Evolutionary conservation across 2,888 invertebrate species (phyloP).

Genomic region (Euproctis similis): DNA sequence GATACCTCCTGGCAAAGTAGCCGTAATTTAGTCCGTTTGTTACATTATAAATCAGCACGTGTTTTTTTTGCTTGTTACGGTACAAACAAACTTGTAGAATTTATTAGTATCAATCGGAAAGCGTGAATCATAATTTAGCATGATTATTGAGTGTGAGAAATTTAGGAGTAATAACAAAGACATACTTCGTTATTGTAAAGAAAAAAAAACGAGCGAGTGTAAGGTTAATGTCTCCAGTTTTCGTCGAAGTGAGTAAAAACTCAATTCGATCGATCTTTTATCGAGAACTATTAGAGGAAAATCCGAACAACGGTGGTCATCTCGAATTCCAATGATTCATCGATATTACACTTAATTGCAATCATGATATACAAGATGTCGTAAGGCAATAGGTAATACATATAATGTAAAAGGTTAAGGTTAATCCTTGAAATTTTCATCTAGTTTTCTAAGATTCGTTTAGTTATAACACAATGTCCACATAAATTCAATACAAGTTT

Average conservation of each 20-base stretch:
- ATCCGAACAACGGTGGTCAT: slow-evolving; percentile 18
- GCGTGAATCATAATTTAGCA: slow-evolving; percentile 32
- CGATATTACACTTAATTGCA: slow-evolving; percentile 6
- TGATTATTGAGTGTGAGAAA: no score
- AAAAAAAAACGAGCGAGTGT: slow-evolving; percentile 16
- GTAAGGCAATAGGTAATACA: no score
- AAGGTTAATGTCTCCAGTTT: slow-evolving; percentile 36
- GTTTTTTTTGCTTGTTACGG: slow-evolving; percentile 31
- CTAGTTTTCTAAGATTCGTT: no score
- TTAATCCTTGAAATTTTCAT: no score
- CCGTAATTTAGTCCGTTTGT: slow-evolving; percentile 3
- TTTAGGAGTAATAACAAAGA: no score
- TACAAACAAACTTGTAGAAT: slow-evolving; percentile 23
- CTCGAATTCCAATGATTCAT: slow-evolving; percentile 32
- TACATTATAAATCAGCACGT: slow-evolving; percentile 10
- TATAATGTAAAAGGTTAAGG: no score
- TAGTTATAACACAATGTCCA: no score
- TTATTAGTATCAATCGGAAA: slow-evolving; percentile 36
- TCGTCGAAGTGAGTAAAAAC: slow-evolving; percentile 31
- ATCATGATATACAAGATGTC: no score
- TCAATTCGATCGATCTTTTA: slow-evolving; percentile 18
- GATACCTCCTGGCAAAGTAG: not conserved
- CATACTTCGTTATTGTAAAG: not conserved
- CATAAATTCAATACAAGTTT: no score
- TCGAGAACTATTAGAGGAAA: slow-evolving; percentile 35